Evolutionary conservation across 2,797 vertebrate genomes (phyloP).

Genomic region (Chaetodon trifasciatus): DNA sequence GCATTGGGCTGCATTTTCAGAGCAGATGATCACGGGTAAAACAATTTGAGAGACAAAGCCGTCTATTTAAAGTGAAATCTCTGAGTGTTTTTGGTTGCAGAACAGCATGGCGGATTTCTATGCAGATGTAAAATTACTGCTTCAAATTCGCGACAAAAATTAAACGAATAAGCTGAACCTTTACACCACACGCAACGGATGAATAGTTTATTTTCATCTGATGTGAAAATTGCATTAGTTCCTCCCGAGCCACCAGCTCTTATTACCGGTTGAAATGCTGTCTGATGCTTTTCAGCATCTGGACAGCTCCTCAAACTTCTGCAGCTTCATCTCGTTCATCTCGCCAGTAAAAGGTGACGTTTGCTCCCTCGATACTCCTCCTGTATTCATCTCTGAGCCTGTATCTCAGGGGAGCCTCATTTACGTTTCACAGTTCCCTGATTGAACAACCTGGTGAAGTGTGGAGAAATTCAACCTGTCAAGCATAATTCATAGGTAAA

Average conservation of each 20-base stretch:
- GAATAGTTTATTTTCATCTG: slow-evolving; percentile 33
- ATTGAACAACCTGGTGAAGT: slow-evolving; percentile 32
- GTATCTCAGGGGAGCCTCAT: slow-evolving; percentile 28
- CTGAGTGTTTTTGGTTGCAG: neutral
- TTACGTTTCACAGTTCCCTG: slow-evolving; percentile 18
- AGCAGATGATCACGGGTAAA: neutral
- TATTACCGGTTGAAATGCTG: slow-evolving; percentile 51
- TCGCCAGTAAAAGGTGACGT: slow-evolving; percentile 16
- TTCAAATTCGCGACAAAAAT: slow-evolving; percentile 10
- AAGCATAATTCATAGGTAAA: slow-evolving; percentile 45
- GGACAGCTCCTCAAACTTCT: slow-evolving; percentile 77
- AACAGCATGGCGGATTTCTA: neutral
- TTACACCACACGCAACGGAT: neutral
- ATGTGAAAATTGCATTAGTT: slow-evolving; percentile 39
- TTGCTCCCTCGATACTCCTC: neutral
- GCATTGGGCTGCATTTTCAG: neutral
- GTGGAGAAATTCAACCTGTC: slow-evolving; percentile 26
- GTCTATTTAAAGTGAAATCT: neutral
- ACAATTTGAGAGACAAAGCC: too few relatives aligned
- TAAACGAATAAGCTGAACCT: slow-evolving; percentile 22
- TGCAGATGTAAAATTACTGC: neutral
- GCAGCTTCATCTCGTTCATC: slow-evolving; percentile 42
- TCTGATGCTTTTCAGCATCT: slow-evolving; percentile 72
- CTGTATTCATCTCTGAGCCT: slow-evolving; percentile 36
- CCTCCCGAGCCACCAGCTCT: slow-evolving; percentile 30